Evolutionary conservation across 2,888 invertebrate species (phyloP).

Genomic region (Gastracanthus pulcherrimus): DNA sequence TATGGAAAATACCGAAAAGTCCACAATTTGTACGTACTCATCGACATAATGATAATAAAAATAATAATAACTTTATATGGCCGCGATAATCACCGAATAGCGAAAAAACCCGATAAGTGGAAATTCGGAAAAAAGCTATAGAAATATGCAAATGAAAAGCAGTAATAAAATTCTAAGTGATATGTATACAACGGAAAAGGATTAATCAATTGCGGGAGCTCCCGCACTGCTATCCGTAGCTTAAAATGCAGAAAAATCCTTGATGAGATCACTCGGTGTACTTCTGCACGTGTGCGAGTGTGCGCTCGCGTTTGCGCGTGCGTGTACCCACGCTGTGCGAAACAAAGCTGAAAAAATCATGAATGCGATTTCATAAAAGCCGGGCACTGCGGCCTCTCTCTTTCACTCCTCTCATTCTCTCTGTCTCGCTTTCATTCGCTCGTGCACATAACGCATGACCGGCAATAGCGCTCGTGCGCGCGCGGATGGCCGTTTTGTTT

Average conservation of each 20-base stretch:
- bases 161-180: slow-evolving; percentile 35
- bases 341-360: slow-evolving; percentile 50
- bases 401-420: background rate
- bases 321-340: background rate
- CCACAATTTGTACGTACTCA: too few species aligned
- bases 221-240: background rate
- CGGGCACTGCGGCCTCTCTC: slow-evolving; percentile 25
- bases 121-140: too few species aligned
- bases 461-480: slow-evolving; percentile 3
- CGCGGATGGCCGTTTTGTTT: slow-evolving; percentile 64
- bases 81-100: too few species aligned
- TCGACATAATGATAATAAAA: too few species aligned
- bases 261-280: slow-evolving; percentile 50
- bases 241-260: slow-evolving; percentile 24
- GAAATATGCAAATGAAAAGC: slow-evolving; percentile 13
- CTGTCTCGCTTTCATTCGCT: background rate
- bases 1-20: too few species aligned
- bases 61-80: too few species aligned
- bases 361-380: slow-evolving; percentile 60
- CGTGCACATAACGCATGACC: slow-evolving; percentile 57
- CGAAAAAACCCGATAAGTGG: too few species aligned
- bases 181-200: slow-evolving; percentile 22
- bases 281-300: slow-evolving; percentile 11
- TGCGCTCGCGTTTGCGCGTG: background rate
- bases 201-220: slow-evolving; percentile 28